Evolutionary conservation across 2,888 invertebrate genomes (phyloP), one percentile per base, ranked within the genome.

Genomic region (Pyrochroa serraticornis): DNA sequence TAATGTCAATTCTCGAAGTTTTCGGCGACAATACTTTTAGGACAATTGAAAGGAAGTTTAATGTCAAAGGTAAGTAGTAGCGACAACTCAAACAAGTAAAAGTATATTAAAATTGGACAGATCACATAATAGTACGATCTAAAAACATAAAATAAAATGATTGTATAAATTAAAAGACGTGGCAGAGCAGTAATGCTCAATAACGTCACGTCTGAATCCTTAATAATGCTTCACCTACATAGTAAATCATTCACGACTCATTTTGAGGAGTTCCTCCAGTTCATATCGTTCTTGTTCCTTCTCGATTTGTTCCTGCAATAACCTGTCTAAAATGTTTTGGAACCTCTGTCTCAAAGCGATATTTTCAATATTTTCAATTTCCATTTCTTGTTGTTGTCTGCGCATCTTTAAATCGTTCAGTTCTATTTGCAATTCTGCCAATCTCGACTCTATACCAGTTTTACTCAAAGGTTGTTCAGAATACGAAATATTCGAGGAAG

Each of bases 361-460:
- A 77, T 95, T 95, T 74, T 94, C 93, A 75, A 94, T 92, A 41
- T 88, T 90, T 13, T 90, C 86, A 60, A 95, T 89, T 78, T 94
- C 92, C 64, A 87, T 84, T 70, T 94, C 92, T 63, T 93, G 93
- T 68, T 91, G 87, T 51, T 88, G 85, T 58, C 91, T 82, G 45
- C 91, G 85, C 35, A 86, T 84, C 69, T 88, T 88, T 9, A 95
- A 78, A 63, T 92, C 91, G 9, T 87, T 85, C 43, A 95, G 80
- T 75, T 94, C 92, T 7, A 85, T 80, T 48, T 88, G 85, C 1
- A 94, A 77, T 65, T 90, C 88, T 50, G 87, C 86, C 65, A 94
- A 83, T 66, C 91, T 86, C 0, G 82, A 76, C 65, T 77, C 75
- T 46, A 80, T 75, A 33, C 69, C 68, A 14, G 63, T 67, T 67